phyloP scores from a whole-genome alignment of 2,113 vertebrate genomes.

The Crypturellus undulatus region DNA sequence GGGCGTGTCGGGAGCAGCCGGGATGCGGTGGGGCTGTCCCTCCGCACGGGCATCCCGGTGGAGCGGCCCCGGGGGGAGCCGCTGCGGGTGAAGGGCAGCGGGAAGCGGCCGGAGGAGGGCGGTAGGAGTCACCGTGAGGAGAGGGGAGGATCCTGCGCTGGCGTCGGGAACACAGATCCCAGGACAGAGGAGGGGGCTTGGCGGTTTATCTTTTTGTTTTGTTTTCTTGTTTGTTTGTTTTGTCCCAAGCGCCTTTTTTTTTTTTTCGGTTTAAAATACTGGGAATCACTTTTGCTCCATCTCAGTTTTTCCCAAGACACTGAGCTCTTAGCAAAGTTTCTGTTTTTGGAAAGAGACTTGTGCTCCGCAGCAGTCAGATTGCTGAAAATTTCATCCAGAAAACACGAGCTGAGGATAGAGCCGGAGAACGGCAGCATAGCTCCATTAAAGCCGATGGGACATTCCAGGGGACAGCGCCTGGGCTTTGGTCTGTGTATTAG shows the following conservation, averaged over 20 bases:
- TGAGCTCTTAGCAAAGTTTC: neutral
- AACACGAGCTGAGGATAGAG: neutral
- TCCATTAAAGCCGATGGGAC: neutral
- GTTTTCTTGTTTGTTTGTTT: neutral
- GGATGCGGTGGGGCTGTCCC: neutral
- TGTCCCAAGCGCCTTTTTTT: too few species aligned
- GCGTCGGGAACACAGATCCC: fast-evolving
- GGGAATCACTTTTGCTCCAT: neutral
- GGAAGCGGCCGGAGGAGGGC: neutral
- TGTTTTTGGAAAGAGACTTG: neutral
- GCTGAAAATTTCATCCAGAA: neutral
- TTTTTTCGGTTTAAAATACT: too few species aligned
- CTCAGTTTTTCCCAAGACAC: neutral
- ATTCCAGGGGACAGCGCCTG: neutral
- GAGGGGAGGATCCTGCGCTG: neutral
- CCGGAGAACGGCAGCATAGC: too few species aligned
- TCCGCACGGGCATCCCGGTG: too few species aligned
- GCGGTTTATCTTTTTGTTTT: too few species aligned
- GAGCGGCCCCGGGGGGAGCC: neutral
- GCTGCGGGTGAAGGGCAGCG: neutral
- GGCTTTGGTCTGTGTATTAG: neutral
- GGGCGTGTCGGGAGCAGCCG: too few species aligned
- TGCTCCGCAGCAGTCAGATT: fast-evolving
- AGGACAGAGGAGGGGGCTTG: too few species aligned
- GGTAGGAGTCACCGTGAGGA: constrained; percentile 72